A percentile compares a stretch with the other conserved stretches of the same genome.
phyloP scores from a whole-genome alignment of 2,888 invertebrate genomes.

The Fabriciana adippe region DNA sequence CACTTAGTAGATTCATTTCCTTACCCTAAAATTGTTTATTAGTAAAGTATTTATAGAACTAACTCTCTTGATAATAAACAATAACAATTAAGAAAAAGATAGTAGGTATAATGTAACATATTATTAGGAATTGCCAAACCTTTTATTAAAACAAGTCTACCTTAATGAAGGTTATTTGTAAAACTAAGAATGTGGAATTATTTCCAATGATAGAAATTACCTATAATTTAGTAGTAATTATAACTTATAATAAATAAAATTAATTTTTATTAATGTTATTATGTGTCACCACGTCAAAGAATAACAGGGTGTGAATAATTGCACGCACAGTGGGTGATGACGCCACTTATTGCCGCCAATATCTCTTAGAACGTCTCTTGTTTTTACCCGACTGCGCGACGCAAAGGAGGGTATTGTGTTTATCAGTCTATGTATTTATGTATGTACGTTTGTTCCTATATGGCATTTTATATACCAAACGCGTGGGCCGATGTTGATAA shows the following conservation, averaged over 20 bases:
- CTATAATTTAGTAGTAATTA: not conserved
- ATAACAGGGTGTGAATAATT: constrained; percentile 20
- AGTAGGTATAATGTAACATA: too few species aligned
- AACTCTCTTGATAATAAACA: not conserved
- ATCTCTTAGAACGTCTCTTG: not conserved
- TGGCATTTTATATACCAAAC: too few species aligned
- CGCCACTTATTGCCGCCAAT: constrained; percentile 25
- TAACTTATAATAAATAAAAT: not conserved
- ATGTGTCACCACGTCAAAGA: not conserved
- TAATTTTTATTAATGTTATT: constrained; percentile 3
- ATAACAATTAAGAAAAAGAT: too few species aligned
- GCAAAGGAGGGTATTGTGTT: too few species aligned
- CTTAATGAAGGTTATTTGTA: not conserved
- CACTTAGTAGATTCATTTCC: constrained; percentile 22
- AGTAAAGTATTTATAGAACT: not conserved
- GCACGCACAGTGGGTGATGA: constrained; percentile 21
- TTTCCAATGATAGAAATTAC: too few species aligned
- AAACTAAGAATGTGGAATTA: too few species aligned
- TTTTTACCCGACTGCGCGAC: not conserved
- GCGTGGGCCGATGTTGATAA: too few species aligned
- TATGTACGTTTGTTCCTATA: too few species aligned
- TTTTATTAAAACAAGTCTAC: not conserved
- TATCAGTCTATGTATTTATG: too few species aligned
- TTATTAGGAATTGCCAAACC: too few species aligned
- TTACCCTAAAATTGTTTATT: not conserved